Evolutionary conservation across 1,140 invertebrate genomes (phyloP), one percentile per base, ranked within the genome.

Genomic region (Chionoecetes opilio): DNA sequence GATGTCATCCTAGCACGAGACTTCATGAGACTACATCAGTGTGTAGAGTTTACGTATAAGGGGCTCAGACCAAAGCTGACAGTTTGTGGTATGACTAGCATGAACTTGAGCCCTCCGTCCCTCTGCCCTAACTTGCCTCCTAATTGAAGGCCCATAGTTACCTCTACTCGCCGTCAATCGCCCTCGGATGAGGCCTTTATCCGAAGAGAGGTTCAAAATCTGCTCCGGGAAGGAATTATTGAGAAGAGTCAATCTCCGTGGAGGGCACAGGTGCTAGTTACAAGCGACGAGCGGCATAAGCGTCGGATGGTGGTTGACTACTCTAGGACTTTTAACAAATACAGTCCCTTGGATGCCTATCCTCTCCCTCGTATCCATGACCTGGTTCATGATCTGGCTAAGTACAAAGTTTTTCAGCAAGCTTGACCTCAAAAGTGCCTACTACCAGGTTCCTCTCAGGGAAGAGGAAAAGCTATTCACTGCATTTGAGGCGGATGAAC

Each of bases 381-480:
- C 63, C 14, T 82, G 82, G 92, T 93, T 0, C 34, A 88, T 41
- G 2, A 26, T 21, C 31, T 93, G 31, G 75, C 75, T 0, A 3
- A 84, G 63, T 93, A 82, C 75, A 86, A 93, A 93, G 21, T 93
- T 3, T n/a, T 93, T 82, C 63, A 84, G 63, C 34, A 93, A 35
- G 0, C 14, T 82, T 6, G 92, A 93, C 17, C 11, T 86, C 2
- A 95, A 94, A 29, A 85, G 82, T 53, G 96, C 96, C 26, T 97
- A 96, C 95, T 96, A 96, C 86, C 96, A 97, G 41, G 87, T 97
- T 11, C 91, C 92, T 32, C 34, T 97, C 2, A 84, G 94, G 32
- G 95, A 96, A 82, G 85, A 96, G 91, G 93, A 93, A 93, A 95
- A 91, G 85, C 35, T 93, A 26, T 95, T 96, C 46, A 88, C 34